phyloP scores from a whole-genome alignment of 1,140 invertebrate genomes.

The Monochamus saltuarius region DNA sequence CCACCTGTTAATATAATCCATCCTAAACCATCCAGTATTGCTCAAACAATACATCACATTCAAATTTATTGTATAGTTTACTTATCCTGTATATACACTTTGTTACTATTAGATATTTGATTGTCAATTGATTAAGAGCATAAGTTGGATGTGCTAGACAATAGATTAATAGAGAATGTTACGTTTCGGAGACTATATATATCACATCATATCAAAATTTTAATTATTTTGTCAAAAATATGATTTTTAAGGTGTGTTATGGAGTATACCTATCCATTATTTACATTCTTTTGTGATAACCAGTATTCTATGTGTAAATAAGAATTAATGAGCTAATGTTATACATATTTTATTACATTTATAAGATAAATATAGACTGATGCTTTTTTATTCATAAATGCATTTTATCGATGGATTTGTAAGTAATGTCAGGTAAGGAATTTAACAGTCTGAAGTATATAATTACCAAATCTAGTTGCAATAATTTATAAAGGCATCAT shows the following conservation, averaged over 20 bases:
- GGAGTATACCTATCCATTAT: neutral
- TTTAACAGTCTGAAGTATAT: neutral
- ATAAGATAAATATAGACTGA: constrained; percentile 35
- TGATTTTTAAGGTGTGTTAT: neutral
- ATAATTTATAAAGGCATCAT: no score
- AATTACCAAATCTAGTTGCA: no score
- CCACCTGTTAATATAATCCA: constrained; percentile 68
- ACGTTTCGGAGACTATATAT: neutral
- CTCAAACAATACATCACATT: constrained; percentile 30
- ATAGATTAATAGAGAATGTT: constrained; percentile 7
- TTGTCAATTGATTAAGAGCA: no score
- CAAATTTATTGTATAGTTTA: constrained; percentile 19
- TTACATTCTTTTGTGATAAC: constrained; percentile 21
- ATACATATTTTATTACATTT: constrained; percentile 36
- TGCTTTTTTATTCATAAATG: constrained; percentile 27
- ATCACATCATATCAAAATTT: constrained; percentile 20
- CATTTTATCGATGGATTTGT: constrained; percentile 14
- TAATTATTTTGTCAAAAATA: constrained; percentile 1
- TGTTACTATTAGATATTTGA: no score
- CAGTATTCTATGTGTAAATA: constrained; percentile 37
- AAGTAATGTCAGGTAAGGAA: constrained; percentile 4
- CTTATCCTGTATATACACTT: constrained; percentile 3
- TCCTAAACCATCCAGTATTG: constrained; percentile 57
- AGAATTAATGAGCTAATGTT: constrained; percentile 29
- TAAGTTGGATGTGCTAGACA: constrained; percentile 15